These are phyloP conservation scores for Rhagonycha lutea DNA, from an alignment of 2,888 invertebrate species.

Conservation along the genomic window DNA sequence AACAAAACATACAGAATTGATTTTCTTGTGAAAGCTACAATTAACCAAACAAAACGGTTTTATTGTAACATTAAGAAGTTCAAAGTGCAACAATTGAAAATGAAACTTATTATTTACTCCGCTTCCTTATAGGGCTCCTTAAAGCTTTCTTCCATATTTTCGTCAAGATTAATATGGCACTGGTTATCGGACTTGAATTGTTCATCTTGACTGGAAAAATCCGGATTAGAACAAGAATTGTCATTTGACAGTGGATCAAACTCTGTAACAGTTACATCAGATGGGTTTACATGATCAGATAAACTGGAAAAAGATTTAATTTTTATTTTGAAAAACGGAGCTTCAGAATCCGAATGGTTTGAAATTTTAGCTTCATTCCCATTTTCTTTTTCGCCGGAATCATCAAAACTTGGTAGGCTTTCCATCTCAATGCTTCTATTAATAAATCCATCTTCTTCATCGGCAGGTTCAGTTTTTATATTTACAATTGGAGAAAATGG, in stretches of 20 bases:
- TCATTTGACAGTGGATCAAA: not conserved
- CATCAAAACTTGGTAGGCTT: not conserved
- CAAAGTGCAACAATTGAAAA: not conserved
- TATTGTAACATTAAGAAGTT: not conserved
- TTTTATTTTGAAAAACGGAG: constrained; percentile 15
- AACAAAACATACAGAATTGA: not conserved
- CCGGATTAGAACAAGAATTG: not conserved
- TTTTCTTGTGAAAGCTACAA: not conserved
- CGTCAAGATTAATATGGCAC: not conserved
- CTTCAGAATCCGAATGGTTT: not conserved
- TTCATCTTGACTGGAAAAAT: not conserved
- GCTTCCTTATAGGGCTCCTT: not conserved
- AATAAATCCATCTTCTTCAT: constrained; percentile 37
- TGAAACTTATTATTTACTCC: not conserved
- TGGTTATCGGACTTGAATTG: not conserved
- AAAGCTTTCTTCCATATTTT: not conserved
- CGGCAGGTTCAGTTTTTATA: constrained; percentile 51
- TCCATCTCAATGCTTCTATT: not conserved
- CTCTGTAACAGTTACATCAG: not conserved
- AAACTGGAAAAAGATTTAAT: constrained; percentile 23
- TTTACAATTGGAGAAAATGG: constrained; percentile 38
- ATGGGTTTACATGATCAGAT: constrained; percentile 4
- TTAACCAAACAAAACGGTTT: not conserved
- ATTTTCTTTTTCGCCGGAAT: not conserved
- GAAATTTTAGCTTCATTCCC: constrained; percentile 28